Percentiles rank a stretch among this genome's conserved stretches.
These are phyloP conservation scores for Agapostemon virescens DNA, from an alignment of 2,888 invertebrate species.

Conservation along the genomic window DNA sequence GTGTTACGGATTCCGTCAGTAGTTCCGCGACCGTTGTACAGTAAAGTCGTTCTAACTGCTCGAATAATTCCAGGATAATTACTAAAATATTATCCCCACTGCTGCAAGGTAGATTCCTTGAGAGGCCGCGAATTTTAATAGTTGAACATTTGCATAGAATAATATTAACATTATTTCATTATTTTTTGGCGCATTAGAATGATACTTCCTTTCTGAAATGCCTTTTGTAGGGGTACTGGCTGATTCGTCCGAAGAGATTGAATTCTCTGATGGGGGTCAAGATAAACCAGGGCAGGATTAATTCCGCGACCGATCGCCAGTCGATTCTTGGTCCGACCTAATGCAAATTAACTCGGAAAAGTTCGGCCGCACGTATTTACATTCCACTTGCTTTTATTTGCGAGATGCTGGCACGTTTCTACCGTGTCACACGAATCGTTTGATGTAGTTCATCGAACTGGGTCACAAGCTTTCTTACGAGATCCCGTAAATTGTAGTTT, in stretches of 20 bases:
- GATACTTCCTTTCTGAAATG: no score
- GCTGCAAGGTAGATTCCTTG: no score
- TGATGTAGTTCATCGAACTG: not conserved
- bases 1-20: no score
- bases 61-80: no score
- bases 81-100: no score
- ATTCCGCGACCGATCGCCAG: not conserved
- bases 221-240: no score
- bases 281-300: not conserved
- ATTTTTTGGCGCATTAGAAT: no score
- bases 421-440: constrained; percentile 10
- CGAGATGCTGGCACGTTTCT: not conserved
- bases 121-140: no score
- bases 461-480: not conserved
- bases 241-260: not conserved
- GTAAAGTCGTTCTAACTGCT: no score
- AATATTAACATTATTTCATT: no score
- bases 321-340: not conserved
- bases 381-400: not conserved
- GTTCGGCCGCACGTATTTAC: constrained; percentile 5
- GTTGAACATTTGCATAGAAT: no score
- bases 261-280: not conserved
- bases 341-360: constrained; percentile 9
- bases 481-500: not conserved
- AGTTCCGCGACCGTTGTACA: no score